A percentile compares a stretch with the other conserved stretches of the same genome.
phyloP scores from a whole-genome alignment of 2,113 vertebrate genomes.

The Microcebus griseorufus region DNA sequence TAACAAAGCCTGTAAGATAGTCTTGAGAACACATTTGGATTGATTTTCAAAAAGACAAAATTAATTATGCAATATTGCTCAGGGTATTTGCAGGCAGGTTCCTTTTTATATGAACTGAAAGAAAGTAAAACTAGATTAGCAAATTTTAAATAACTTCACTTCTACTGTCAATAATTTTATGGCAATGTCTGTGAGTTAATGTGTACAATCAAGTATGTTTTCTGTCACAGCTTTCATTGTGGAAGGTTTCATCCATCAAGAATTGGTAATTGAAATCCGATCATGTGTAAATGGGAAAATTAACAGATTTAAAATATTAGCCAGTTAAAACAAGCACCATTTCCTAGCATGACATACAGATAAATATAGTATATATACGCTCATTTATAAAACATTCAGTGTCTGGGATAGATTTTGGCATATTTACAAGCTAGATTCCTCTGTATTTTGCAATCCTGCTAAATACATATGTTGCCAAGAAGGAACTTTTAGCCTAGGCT shows the following conservation, averaged over 20 bases:
- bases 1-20: background rate
- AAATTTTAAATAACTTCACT: too few relatives aligned
- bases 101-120: too few relatives aligned
- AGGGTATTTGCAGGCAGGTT: too few relatives aligned
- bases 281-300: background rate
- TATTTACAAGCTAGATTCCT: background rate
- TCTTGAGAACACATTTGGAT: background rate
- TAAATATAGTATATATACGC: background rate
- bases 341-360: background rate
- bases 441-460: background rate
- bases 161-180: too few relatives aligned
- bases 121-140: too few relatives aligned
- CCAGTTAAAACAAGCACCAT: background rate
- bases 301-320: background rate
- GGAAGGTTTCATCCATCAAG: background rate
- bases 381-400: background rate
- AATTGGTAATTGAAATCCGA: background rate
- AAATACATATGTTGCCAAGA: background rate
- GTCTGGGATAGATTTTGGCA: background rate
- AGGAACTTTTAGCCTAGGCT: background rate
- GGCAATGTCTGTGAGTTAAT: too few relatives aligned
- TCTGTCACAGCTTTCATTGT: background rate
- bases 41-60: background rate
- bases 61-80: too few relatives aligned
- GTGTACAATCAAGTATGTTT: too few relatives aligned